A percentile compares a stretch with the other conserved stretches of the same genome.
These are phyloP conservation scores for Leptinotarsa rubiginosa DNA, from an alignment of 2,888 invertebrate genomes.

Conservation along the genomic window DNA sequence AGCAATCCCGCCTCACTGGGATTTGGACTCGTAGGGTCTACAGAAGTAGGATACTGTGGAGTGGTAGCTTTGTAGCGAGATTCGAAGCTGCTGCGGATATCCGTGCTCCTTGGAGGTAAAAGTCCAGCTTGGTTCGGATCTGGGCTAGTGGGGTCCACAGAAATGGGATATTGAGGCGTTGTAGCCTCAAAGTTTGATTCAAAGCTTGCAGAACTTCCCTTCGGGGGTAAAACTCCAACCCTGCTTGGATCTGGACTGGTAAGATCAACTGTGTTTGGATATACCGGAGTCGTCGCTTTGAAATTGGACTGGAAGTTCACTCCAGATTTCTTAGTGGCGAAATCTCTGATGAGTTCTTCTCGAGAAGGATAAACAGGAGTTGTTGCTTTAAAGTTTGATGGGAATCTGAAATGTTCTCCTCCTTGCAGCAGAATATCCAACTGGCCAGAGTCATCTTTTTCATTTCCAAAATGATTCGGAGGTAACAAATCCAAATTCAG, in stretches of 20 bases:
- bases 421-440: background rate
- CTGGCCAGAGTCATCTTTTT: background rate
- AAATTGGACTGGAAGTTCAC: conserved; percentile 48
- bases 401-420: conserved; percentile 45
- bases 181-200: conserved; percentile 54
- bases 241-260: conserved; percentile 44
- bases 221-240: conserved; percentile 52
- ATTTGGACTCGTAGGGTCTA: conserved; percentile 52
- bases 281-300: conserved; percentile 56
- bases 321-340: background rate
- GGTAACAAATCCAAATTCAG: conserved; percentile 30
- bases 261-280: conserved; percentile 52
- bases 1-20: conserved; percentile 53
- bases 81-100: background rate
- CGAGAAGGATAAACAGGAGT: conserved; percentile 55
- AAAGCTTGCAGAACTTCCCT: conserved; percentile 48
- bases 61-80: conserved; percentile 53
- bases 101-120: conserved; percentile 47
- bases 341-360: conserved; percentile 37
- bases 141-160: conserved; percentile 54
- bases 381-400: conserved; percentile 52
- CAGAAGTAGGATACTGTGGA: conserved; percentile 55
- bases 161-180: conserved; percentile 56
- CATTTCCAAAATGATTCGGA: conserved; percentile 14
- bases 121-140: conserved; percentile 52